phyloP scores from a whole-genome alignment of 2,888 invertebrate genomes.

The Diachrysia chrysitis region DNA sequence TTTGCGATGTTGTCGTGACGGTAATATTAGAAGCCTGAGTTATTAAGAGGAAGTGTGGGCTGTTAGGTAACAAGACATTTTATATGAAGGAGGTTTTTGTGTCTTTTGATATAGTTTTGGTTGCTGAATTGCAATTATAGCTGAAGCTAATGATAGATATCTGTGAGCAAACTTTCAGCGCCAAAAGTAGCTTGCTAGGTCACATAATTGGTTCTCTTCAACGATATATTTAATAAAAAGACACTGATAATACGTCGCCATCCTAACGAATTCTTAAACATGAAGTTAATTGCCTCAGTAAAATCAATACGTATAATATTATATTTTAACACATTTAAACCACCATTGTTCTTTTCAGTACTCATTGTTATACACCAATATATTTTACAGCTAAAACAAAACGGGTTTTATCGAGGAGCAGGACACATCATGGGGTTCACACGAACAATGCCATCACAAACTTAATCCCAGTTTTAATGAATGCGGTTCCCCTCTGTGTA shows the following conservation, averaged over 20 bases:
- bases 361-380: background rate
- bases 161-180: too few relatives aligned
- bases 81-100: too few relatives aligned
- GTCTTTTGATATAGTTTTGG: background rate
- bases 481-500: constrained; percentile 59
- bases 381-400: constrained; percentile 40
- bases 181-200: too few relatives aligned
- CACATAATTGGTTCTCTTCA: too few relatives aligned
- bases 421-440: constrained; percentile 34
- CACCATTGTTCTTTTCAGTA: background rate
- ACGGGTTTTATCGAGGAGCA: constrained; percentile 31
- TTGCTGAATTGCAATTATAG: too few relatives aligned
- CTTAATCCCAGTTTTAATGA: constrained; percentile 73
- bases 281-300: too few relatives aligned
- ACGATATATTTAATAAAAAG: too few relatives aligned
- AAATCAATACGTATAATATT: background rate
- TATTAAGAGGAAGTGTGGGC: too few relatives aligned
- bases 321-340: background rate
- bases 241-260: too few relatives aligned
- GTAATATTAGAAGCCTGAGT: background rate
- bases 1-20: constrained; percentile 20
- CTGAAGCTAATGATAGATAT: too few relatives aligned
- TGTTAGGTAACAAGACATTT: too few relatives aligned
- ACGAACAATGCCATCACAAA: constrained; percentile 57
- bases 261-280: too few relatives aligned